A percentile compares a stretch with the other conserved stretches of the same genome.
Evolutionary conservation across 2,797 vertebrate genomes (phyloP).

Genomic region (Tapirus indicus): DNA sequence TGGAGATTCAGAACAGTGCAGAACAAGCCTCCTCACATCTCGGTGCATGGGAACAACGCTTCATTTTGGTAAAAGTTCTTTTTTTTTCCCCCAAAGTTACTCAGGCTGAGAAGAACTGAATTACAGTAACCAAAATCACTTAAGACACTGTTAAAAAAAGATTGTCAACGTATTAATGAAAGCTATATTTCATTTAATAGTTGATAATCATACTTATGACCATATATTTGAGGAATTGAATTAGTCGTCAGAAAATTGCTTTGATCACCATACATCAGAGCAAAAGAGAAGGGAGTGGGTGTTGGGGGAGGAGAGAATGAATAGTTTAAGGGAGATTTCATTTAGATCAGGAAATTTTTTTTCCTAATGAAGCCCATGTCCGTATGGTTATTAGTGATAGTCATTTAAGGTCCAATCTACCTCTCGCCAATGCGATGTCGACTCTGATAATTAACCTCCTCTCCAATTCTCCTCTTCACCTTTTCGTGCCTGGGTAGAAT

Average conservation of each 20-base stretch:
- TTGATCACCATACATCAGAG: slow-evolving; percentile 62
- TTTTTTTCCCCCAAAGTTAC: neutral
- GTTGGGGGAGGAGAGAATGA: neutral
- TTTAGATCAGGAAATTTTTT: slow-evolving; percentile 78
- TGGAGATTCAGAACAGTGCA: neutral
- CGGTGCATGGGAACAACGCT: neutral
- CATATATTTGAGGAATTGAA: slow-evolving; percentile 59
- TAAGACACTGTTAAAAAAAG: slow-evolving; percentile 44
- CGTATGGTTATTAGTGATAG: slow-evolving; percentile 63
- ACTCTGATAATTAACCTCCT: slow-evolving; percentile 69
- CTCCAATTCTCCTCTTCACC: slow-evolving; percentile 32
- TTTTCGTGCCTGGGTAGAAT: slow-evolving; percentile 56
- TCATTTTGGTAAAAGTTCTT: slow-evolving; percentile 25
- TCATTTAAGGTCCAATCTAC: slow-evolving; percentile 72
- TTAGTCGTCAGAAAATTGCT: slow-evolving; percentile 73
- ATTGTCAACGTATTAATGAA: slow-evolving; percentile 13
- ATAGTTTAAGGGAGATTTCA: slow-evolving; percentile 75
- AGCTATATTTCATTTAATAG: slow-evolving; percentile 59
- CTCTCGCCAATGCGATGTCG: neutral
- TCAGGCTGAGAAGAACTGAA: slow-evolving; percentile 23
- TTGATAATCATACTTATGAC: slow-evolving; percentile 60
- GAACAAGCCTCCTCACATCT: fast-evolving
- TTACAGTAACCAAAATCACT: slow-evolving; percentile 51
- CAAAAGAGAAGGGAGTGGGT: slow-evolving; percentile 43
- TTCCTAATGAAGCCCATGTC: slow-evolving; percentile 69